Evolutionary conservation across 64 coral and sea anemone genomes (phyloP).

Genomic region (Montipora foliosa): DNA sequence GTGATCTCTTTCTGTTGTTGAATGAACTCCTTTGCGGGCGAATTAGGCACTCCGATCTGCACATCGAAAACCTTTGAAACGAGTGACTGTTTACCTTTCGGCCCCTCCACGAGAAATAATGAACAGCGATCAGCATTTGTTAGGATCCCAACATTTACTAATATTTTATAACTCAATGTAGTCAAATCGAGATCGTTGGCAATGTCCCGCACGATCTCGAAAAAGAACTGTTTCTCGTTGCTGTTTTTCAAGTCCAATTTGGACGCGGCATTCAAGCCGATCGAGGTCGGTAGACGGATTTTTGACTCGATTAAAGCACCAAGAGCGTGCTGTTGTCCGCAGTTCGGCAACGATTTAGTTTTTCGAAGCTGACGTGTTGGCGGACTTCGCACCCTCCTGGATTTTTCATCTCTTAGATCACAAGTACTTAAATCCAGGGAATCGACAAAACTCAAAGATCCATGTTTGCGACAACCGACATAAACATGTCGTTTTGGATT

Average conservation of each 20-base stretch:
- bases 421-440: conserved; percentile 87
- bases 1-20: conserved; percentile 91
- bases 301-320: conserved; percentile 97
- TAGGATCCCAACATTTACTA: conserved; percentile 99
- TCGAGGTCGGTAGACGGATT: conserved; percentile 91
- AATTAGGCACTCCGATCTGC: conserved; percentile 74
- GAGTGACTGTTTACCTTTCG: conserved; percentile 94
- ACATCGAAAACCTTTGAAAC: conserved; percentile 99
- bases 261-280: conserved; percentile 86
- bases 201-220: conserved; percentile 99
- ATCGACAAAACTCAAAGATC: conserved; percentile 84
- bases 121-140: conserved; percentile 99
- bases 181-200: conserved; percentile 97
- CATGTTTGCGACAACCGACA: conserved; percentile 57
- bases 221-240: conserved; percentile 98
- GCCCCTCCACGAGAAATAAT: conserved; percentile 96
- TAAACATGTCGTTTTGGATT: conserved; percentile 63
- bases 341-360: conserved; percentile 97
- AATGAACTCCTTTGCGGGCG: conserved; percentile 84
- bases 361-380: conserved; percentile 81
- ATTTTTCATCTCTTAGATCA: conserved; percentile 83
- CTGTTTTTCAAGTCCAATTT: conserved; percentile 97
- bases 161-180: conserved; percentile 99
- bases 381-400: conserved; percentile 75
- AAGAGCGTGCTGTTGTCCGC: conserved; percentile 89